phyloP scores from a whole-genome alignment of 2,797 vertebrate genomes.

The Sebastes wilsoni region DNA sequence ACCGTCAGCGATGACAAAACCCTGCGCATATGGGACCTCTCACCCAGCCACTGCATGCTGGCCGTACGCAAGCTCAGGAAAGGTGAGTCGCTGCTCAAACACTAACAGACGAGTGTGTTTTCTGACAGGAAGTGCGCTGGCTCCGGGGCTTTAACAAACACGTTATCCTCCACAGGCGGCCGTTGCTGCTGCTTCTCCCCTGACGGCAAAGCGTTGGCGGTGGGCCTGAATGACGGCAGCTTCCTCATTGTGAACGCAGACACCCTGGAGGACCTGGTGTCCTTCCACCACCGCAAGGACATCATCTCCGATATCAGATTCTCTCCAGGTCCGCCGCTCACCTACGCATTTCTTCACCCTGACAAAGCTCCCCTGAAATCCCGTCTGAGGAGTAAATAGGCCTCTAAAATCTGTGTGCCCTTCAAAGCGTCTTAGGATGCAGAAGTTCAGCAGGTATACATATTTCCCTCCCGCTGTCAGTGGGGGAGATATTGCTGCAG shows the following conservation, averaged over 20 bases:
- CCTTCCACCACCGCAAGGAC: slow-evolving; percentile 98
- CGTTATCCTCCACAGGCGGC: slow-evolving; percentile 84
- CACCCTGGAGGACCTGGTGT: slow-evolving; percentile 97
- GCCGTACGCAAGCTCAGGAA: slow-evolving; percentile 98
- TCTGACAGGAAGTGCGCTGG: slow-evolving; percentile 10
- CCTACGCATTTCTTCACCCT: background rate
- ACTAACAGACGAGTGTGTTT: background rate
- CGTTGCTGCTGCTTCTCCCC: slow-evolving; percentile 98
- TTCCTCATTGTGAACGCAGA: slow-evolving; percentile 98
- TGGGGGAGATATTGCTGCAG: slow-evolving; percentile 56
- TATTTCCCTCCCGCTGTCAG: slow-evolving; percentile 42
- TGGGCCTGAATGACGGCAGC: slow-evolving; percentile 96
- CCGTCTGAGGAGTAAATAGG: slow-evolving; percentile 14
- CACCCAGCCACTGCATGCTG: slow-evolving; percentile 98
- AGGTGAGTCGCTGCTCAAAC: slow-evolving; percentile 84
- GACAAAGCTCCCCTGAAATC: background rate
- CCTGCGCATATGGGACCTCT: slow-evolving; percentile 99
- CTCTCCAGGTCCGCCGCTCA: slow-evolving; percentile 89
- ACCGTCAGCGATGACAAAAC: slow-evolving; percentile 99
- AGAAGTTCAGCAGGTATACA: slow-evolving; percentile 46
- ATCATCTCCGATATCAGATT: slow-evolving; percentile 96
- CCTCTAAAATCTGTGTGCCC: slow-evolving; percentile 21
- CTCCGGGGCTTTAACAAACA: slow-evolving; percentile 30
- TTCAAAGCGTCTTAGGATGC: slow-evolving; percentile 41
- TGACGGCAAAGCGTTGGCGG: slow-evolving; percentile 95